Evolutionary conservation across 2,888 invertebrate species (phyloP), one percentile per base, ranked within the genome.

Genomic region (Tinea trinotella): DNA sequence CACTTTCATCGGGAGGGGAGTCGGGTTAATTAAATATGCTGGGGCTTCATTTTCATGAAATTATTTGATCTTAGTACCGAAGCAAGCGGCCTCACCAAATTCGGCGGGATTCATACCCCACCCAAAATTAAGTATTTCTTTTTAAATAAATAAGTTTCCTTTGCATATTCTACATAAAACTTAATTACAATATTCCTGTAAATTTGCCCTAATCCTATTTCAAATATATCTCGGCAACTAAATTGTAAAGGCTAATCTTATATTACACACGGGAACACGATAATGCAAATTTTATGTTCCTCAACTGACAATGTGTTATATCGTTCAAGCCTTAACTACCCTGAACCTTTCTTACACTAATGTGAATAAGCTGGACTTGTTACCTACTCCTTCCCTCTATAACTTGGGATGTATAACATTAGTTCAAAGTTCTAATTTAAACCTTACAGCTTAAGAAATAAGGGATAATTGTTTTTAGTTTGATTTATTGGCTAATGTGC

Each of bases 11-110:
- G 72, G 76, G 76, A 70, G 76, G 71, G 80, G 76, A 74, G 75
- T 72, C 59, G 76, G 76, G 82, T 82, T 84, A 83, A 85, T 83
- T 84, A 82, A 85, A 84, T 79, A 78, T 74, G 71, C 72, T 66
- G 65, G 64, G 76, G 76, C 74, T 80, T 78, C 74, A 80, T 80
- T 85, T 83, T 81, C 78, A 72, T 77, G 76, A 76, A 83, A 84
- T 83, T 80, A 82, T 83, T 83, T 79, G 82, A 81, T 79, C 74
- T 76, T 71, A 63, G 69, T 64, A 70, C 71, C 9, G 70, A 71
- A 70, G 66, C 68, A 64, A 71, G 67, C 63, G 20, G 24, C 50
- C 50, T 10, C 24, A 24, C 2, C 71, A 69, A 68, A 76, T 73
- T 72, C 68, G 62, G 64, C 61, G 68, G 74, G 64, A 76, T 76